Conservation (phyloP, 2,113 vertebrate species). For the Percina caprodes region DNA sequence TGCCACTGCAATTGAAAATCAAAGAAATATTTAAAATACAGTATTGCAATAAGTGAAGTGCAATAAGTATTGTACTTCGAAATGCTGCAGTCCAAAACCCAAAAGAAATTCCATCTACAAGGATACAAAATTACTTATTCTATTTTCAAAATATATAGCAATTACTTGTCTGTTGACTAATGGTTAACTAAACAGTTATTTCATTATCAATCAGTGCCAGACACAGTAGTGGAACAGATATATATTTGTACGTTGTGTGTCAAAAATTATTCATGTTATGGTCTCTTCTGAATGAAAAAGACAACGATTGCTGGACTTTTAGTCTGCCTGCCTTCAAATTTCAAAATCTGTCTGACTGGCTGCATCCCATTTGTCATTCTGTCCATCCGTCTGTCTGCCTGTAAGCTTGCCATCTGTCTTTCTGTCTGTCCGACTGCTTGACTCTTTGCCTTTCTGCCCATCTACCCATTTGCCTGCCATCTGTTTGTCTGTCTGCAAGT, state of each 20-base stretch:
- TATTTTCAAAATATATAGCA: not conserved
- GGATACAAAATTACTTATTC: not conserved
- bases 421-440: constrained; percentile 65
- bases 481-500: constrained; percentile 72
- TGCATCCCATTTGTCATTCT: constrained; percentile 53
- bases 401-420: constrained; percentile 66
- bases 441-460: constrained; percentile 62
- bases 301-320: constrained; percentile 10
- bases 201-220: too few species aligned
- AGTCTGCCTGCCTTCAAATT: constrained; percentile 28
- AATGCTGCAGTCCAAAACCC: not conserved
- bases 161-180: not conserved
- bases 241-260: not conserved
- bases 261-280: constrained; percentile 7
- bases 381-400: constrained; percentile 68
- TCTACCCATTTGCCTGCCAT: constrained; percentile 69
- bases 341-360: constrained; percentile 53
- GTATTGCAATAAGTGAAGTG: too few species aligned
- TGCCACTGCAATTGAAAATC: constrained; percentile 15
- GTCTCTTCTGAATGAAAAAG: not conserved
- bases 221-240: not conserved
- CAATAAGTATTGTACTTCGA: not conserved
- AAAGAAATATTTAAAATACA: constrained; percentile 5
- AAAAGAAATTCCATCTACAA: not conserved
- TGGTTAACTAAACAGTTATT: not conserved